Evolutionary conservation across 2,113 vertebrate species (phyloP), one percentile per base, ranked within the genome.

Genomic region (Plecturocebus donacophilus): DNA sequence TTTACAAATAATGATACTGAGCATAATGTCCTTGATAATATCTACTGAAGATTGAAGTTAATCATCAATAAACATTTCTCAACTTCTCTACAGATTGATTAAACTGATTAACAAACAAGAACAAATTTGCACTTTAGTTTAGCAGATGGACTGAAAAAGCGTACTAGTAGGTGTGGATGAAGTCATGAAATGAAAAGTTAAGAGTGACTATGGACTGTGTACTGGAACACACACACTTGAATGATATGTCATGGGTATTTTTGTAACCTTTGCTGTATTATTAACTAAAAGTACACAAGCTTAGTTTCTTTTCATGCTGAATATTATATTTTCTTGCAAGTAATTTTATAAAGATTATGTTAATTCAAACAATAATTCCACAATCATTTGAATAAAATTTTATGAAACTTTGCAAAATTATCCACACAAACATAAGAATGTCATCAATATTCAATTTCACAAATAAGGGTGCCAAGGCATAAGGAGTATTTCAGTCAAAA

Each of bases 51-150:
- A 82, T 6, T 96, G 61, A 90, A 54, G 88, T 97, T 95, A 95
- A 96, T 97, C 56, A 97, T 85, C 56, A 38, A 42, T 19, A 40
- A 90, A 95, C 52, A 47, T 27, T 30, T 92, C 66, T 94, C 71
- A 92, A 82, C 21, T 95, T 97, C 70, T 90, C 17, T 96, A 82
- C 35, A 79, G 40, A 86, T 52, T 95, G n/a, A 42, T 84, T 86
- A 97, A 94, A 84, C 61, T 97, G 83, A 93, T 94, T 94, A 96
- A 94, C 64, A 96, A 94, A n/a, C 40, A 71, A 93, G 40, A 93
- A 77, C 27, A 81, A 82, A 77, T 85, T 64, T 81, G 32, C 71
- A 86, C 75, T 88, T 64, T 25, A 86, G 32, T 95, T 94, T 97
- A 81, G 47, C 76, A 79, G 47, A 77, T 87, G 81, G 58, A 73